Percentiles rank a stretch among this genome's conserved stretches.
phyloP scores from a whole-genome alignment of 2,888 invertebrate genomes.

The Biston stratarius region DNA sequence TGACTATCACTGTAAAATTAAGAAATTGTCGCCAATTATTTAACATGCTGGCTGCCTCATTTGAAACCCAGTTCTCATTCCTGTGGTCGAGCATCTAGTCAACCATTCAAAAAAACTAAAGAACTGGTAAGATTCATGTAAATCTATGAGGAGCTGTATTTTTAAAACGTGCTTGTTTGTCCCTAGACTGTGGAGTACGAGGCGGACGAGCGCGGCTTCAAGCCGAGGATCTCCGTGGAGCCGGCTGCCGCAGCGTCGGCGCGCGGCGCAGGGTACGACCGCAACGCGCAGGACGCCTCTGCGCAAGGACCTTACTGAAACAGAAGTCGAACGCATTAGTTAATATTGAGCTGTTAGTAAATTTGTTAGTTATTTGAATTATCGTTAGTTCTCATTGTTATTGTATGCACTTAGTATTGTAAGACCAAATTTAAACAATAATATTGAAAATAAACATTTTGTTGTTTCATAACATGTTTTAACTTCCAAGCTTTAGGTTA shows the following conservation, averaged over 20 bases:
- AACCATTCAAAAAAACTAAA: neutral
- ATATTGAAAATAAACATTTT: neutral
- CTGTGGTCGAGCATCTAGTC: no score
- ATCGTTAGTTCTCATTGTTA: neutral
- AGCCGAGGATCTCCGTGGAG: conserved; percentile 85
- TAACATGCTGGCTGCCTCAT: no score
- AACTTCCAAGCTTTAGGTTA: no score
- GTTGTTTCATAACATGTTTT: neutral
- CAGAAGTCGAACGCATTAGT: neutral
- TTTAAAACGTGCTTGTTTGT: neutral
- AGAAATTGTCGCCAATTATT: no score
- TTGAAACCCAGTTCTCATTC: no score
- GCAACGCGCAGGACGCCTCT: conserved; percentile 59
- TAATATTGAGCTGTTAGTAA: neutral
- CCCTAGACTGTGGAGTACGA: conserved; percentile 11
- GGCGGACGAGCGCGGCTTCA: conserved; percentile 6
- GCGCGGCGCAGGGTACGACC: conserved; percentile 7
- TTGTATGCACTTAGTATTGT: neutral
- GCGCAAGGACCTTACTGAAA: conserved; percentile 4
- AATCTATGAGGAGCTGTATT: neutral
- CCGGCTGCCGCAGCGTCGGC: conserved; percentile 67
- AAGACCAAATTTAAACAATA: neutral
- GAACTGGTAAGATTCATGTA: neutral
- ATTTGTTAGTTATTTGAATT: neutral
- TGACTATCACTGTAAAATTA: no score